Conservation (phyloP, 1,140 invertebrate genomes). For the Cydia pomonella region DNA sequence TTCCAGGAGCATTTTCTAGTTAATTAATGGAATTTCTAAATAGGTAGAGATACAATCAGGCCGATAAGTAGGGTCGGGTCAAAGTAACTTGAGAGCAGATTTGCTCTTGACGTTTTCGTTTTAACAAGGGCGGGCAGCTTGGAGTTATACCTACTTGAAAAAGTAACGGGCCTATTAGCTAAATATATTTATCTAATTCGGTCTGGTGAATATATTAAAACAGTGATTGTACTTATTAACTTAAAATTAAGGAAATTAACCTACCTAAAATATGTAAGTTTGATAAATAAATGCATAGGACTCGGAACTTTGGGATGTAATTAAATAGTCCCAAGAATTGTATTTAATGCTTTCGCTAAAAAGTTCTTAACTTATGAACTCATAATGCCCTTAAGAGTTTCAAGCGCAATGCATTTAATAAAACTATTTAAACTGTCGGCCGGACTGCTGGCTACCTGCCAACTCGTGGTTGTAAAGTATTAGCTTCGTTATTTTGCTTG, state of each 20-base stretch:
- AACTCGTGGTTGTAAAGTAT: slow-evolving; percentile 6
- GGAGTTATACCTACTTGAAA: too few relatives aligned
- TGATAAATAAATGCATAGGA: too few relatives aligned
- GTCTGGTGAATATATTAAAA: not conserved
- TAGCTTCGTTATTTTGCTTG: not conserved
- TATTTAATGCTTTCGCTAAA: not conserved
- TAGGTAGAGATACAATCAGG: slow-evolving; percentile 3
- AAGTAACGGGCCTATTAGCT: too few relatives aligned
- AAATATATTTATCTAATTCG: not conserved
- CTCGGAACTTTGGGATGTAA: not conserved
- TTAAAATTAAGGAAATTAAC: too few relatives aligned
- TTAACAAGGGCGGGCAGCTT: not conserved
- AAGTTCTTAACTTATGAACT: slow-evolving; percentile 12
- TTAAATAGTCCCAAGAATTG: not conserved
- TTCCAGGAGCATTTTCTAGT: not conserved
- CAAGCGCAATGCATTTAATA: slow-evolving; percentile 17
- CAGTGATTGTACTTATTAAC: too few relatives aligned
- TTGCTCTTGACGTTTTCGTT: not conserved
- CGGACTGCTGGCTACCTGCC: slow-evolving; percentile 11
- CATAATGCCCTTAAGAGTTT: slow-evolving; percentile 30
- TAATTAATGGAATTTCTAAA: not conserved
- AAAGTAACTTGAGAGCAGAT: not conserved
- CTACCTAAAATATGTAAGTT: too few relatives aligned
- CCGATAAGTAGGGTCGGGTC: not conserved
- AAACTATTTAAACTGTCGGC: slow-evolving; percentile 28